A percentile compares a stretch with the other conserved stretches of the same genome.
These are phyloP conservation scores for Poecile atricapillus DNA, from an alignment of 2,113 vertebrate genomes.

Conservation along the genomic window DNA sequence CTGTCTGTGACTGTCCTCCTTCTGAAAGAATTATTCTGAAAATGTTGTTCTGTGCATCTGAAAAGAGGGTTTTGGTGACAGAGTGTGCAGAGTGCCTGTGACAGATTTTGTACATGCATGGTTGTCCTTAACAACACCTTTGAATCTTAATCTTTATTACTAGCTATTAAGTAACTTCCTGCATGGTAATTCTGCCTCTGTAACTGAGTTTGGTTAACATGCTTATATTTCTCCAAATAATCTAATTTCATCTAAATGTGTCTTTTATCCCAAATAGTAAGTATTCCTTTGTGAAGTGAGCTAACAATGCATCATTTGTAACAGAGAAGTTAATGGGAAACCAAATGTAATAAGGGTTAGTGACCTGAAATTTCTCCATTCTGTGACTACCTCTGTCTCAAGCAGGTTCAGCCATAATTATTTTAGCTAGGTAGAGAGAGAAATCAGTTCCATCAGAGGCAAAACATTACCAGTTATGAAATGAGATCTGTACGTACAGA, in stretches of 20 bases:
- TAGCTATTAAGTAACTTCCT: slow-evolving; percentile 22
- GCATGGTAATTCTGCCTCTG: not conserved
- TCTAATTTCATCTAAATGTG: not conserved
- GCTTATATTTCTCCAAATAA: slow-evolving; percentile 22
- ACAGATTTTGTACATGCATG: not conserved
- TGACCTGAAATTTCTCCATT: slow-evolving; percentile 26
- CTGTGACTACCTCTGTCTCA: not conserved
- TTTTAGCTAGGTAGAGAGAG: slow-evolving; percentile 6
- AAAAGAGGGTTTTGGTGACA: not conserved
- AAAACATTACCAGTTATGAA: slow-evolving; percentile 38
- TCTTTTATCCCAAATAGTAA: slow-evolving; percentile 6
- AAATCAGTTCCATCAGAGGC: slow-evolving; percentile 25
- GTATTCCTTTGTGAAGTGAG: slow-evolving; percentile 11
- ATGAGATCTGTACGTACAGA: not conserved
- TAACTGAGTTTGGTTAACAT: slow-evolving; percentile 10
- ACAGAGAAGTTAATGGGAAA: slow-evolving; percentile 23
- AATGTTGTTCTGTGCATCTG: not conserved
- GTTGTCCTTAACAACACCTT: not conserved
- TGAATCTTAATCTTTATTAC: not conserved
- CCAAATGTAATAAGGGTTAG: not conserved
- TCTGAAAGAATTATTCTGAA: not conserved
- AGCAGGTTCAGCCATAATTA: slow-evolving; percentile 28
- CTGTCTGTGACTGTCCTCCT: not conserved
- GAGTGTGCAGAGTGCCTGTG: not conserved
- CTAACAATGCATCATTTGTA: slow-evolving; percentile 41